Evolutionary conservation across 2,113 vertebrate species (phyloP), one percentile per base, ranked within the genome.

Genomic region (Prolemur simus): DNA sequence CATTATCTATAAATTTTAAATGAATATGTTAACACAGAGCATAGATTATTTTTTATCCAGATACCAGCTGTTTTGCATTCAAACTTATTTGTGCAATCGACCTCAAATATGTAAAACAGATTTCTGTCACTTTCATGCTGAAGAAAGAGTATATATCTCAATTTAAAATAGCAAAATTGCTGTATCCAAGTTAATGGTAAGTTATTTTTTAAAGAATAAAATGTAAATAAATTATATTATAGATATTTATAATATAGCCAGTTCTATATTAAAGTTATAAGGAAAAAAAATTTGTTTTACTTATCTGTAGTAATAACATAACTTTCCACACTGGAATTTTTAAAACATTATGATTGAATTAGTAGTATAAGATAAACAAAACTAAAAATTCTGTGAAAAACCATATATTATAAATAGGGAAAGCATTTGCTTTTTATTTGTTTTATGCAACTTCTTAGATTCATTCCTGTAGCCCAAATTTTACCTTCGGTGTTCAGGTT

Each of bases 1-100:
- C 56, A 93, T 42, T 78, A 87, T 80, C 68, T 92, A 96, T 78
- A 91, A 83, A 95, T 93, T 45, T 85, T 86, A 95, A 91, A 93
- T 82, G 60, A 97, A 87, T 83, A 85, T 91, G 89, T 96, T 91
- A 94, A 89, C 56, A 91, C 10, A 78, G 68, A 77, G 34, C 3
- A 54, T 15, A 92, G 68, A 76, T 78, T 83, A 78, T 68, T 85
- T 97, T 87, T 94, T 34, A 58, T 94, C 68, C 90, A 27, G 87
- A 89, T 60, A 80, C 47, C 58, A 92, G 54, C 32, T 74, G 21
- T 13, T 90, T 89, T 92, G 60, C 21, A 82, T 94, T 14, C 12
- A 64, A 84, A 80, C 6, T 32, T 89, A 13, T 94, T 87, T 90
- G 21, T 39, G 10, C 17, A 91, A 45, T 66, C 58, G 47, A 34